Percentiles rank a stretch among this genome's conserved stretches.
Evolutionary conservation across 37 sponge, comb jelly and placozoan genomes (phyloP).

Genomic region (Eunapius fragilis): DNA sequence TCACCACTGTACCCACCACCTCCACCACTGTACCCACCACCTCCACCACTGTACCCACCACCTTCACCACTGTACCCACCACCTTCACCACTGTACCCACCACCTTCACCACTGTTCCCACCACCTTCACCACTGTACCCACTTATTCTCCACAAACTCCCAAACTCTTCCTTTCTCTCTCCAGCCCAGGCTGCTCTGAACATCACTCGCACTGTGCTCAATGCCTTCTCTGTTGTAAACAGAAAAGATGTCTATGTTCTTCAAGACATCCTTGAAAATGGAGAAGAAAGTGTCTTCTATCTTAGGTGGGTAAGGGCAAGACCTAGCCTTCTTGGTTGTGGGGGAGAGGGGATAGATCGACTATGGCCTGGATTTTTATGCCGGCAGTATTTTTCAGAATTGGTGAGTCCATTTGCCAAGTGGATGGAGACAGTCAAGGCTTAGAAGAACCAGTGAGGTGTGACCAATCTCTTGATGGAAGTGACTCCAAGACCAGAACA

Average conservation of each 20-base stretch:
- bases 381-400: constrained; percentile 32
- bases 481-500: too few species aligned
- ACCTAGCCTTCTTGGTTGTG: too few species aligned
- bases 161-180: constrained; percentile 16
- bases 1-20: neutral
- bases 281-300: constrained; percentile 75
- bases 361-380: neutral
- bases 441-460: neutral
- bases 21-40: neutral
- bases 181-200: constrained; percentile 37
- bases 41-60: neutral
- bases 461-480: too few species aligned
- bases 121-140: neutral
- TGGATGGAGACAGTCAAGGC: constrained; percentile 3
- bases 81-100: neutral
- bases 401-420: constrained; percentile 71
- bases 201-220: constrained; percentile 50
- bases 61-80: neutral
- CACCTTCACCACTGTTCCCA: neutral
- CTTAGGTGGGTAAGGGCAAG: constrained; percentile 37
- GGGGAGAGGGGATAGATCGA: too few species aligned
- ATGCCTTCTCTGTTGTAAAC: constrained; percentile 58
- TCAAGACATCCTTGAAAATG: constrained; percentile 44
- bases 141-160: neutral
- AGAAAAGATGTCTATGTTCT: constrained; percentile 65